Evolutionary conservation across 2,797 vertebrate species (phyloP).

Genomic region (Alfaro cultratus): DNA sequence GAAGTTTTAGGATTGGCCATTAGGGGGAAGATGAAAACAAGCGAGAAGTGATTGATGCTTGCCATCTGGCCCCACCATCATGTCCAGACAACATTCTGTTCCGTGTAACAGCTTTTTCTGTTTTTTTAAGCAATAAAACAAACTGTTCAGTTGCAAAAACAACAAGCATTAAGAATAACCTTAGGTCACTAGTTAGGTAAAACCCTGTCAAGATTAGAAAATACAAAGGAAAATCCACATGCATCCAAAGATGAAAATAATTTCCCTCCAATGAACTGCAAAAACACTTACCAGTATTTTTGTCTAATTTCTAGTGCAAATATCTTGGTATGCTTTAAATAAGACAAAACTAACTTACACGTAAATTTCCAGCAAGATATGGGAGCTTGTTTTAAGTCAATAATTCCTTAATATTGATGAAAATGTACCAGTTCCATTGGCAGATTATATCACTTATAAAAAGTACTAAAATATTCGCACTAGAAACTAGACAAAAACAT

Average conservation of each 20-base stretch:
- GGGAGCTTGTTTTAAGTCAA: no score
- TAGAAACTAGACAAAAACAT: no score
- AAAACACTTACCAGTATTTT: no score
- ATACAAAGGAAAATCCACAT: neutral
- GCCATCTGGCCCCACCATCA: slow-evolving; percentile 45
- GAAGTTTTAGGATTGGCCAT: slow-evolving; percentile 12
- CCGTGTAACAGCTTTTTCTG: neutral
- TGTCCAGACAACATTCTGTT: slow-evolving; percentile 12
- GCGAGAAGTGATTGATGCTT: slow-evolving; percentile 51
- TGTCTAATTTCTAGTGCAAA: no score
- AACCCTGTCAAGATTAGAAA: neutral
- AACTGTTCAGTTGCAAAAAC: neutral
- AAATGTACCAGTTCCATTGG: no score
- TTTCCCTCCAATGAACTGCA: neutral
- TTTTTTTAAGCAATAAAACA: neutral
- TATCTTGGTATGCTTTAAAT: no score
- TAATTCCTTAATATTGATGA: no score
- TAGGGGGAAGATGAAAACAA: slow-evolving; percentile 26
- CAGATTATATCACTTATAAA: no score
- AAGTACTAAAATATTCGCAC: no score
- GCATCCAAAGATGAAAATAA: neutral
- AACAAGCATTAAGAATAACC: neutral
- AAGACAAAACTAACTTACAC: no score
- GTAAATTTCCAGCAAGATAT: no score
- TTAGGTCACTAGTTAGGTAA: neutral